A percentile compares a stretch with the other conserved stretches of the same genome.
Conservation (phyloP, 2,797 vertebrate species). For the Echiichthys vipera region DNA sequence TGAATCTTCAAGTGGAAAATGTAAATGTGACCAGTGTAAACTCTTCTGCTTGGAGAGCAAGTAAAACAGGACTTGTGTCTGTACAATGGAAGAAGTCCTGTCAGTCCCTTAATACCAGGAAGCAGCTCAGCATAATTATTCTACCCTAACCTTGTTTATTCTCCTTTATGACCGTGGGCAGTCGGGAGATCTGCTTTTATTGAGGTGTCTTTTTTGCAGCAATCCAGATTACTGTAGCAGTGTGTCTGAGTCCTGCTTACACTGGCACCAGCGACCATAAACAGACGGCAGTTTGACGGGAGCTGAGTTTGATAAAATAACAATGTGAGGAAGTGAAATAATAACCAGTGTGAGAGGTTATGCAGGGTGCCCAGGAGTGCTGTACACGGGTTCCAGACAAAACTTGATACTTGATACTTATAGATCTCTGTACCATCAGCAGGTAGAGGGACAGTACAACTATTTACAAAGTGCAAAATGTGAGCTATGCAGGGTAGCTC, state of each 20-base stretch:
- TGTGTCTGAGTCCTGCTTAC: conserved; percentile 62
- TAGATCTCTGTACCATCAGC: conserved; percentile 27
- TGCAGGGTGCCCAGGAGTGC: conserved; percentile 36
- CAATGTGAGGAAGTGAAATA: conserved; percentile 66
- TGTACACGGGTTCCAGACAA: conserved; percentile 31
- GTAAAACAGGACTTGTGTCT: conserved; percentile 39
- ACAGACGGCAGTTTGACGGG: conserved; percentile 63
- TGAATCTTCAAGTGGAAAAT: conserved; percentile 15
- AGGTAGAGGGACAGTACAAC: background rate
- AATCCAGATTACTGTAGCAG: conserved; percentile 69
- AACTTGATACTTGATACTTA: conserved; percentile 11
- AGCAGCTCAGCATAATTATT: conserved; percentile 75
- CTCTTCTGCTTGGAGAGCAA: conserved; percentile 7
- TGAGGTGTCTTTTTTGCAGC: conserved; percentile 65
- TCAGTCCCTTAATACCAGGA: conserved; percentile 75
- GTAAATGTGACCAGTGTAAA: conserved; percentile 31
- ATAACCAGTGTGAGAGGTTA: conserved; percentile 68
- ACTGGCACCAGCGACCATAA: conserved; percentile 68
- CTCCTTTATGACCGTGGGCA: conserved; percentile 73
- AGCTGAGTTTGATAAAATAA: conserved; percentile 63
- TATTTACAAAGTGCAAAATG: background rate
- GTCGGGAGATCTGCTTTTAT: conserved; percentile 79
- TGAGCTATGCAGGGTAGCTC: background rate
- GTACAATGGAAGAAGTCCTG: conserved; percentile 53
- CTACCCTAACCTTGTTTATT: conserved; percentile 78